These are phyloP conservation scores for Aratinga solstitialis DNA, from an alignment of 2,797 vertebrate genomes.

Conservation along the genomic window DNA sequence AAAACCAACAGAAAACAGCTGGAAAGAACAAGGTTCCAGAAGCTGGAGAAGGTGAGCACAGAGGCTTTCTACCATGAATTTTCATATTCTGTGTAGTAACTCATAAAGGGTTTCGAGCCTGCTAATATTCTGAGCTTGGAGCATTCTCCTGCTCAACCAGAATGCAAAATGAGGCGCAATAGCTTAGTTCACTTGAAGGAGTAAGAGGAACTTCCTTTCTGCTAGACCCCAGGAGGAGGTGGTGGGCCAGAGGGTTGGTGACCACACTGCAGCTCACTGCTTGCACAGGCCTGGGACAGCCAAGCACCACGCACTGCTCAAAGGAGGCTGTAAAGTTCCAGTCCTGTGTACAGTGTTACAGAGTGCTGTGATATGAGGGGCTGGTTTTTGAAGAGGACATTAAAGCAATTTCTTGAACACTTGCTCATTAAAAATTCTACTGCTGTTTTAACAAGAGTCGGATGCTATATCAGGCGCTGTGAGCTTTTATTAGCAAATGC, in stretches of 20 bases:
- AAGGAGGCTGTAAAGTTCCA: not conserved
- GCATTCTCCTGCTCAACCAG: not conserved
- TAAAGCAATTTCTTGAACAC: slow-evolving; percentile 9
- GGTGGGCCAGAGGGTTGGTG: not conserved
- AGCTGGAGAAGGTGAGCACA: not conserved
- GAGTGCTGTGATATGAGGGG: not conserved
- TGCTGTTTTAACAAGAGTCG: slow-evolving; percentile 37
- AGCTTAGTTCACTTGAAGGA: not conserved
- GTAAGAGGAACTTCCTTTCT: not conserved
- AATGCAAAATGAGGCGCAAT: not conserved
- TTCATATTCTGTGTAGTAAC: not conserved
- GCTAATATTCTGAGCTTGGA: not conserved
- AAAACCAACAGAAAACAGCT: not conserved
- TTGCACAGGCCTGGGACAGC: not conserved
- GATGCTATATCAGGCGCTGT: not conserved
- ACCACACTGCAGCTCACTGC: not conserved
- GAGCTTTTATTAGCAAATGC: slow-evolving; percentile 1
- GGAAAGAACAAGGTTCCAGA: not conserved
- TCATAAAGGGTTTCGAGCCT: not conserved
- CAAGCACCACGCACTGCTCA: not conserved
- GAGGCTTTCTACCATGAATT: not conserved
- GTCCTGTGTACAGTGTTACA: not conserved
- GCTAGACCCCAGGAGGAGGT: not conserved
- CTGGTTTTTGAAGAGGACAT: not conserved
- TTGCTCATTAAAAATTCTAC: slow-evolving; percentile 33